A percentile compares a stretch with the other conserved stretches of the same genome.
These are phyloP conservation scores for Nemurella pictetii DNA, from an alignment of 2,888 invertebrate genomes.

Conservation along the genomic window DNA sequence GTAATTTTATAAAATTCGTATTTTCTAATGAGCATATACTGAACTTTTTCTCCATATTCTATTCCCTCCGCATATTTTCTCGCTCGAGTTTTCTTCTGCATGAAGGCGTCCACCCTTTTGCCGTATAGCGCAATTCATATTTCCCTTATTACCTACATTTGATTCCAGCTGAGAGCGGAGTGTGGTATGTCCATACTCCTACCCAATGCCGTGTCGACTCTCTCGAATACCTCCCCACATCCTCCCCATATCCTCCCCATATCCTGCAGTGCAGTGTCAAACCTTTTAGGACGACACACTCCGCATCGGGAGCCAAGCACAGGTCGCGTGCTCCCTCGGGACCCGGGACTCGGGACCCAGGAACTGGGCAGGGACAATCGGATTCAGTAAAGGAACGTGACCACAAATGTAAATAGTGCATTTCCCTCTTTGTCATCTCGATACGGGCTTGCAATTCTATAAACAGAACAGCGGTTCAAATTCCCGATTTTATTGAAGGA, in stretches of 20 bases:
- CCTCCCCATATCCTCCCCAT: not conserved
- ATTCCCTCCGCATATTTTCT: not conserved
- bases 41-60: too few relatives aligned
- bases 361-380: not conserved
- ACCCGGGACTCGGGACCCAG: not conserved
- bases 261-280: constrained; percentile 12
- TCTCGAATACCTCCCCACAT: not conserved
- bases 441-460: not conserved
- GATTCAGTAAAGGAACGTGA: not conserved
- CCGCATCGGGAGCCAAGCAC: not conserved
- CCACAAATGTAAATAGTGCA: constrained; percentile 8
- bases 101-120: not conserved
- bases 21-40: not conserved
- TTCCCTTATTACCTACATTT: not conserved
- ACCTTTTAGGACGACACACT: not conserved
- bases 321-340: not conserved
- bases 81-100: not conserved
- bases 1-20: not conserved
- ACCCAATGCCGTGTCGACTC: too few relatives aligned
- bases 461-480: not conserved
- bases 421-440: not conserved
- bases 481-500: not conserved
- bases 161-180: not conserved
- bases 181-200: too few relatives aligned
- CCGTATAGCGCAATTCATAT: not conserved